These are phyloP conservation scores for Synanceia verrucosa DNA, from an alignment of 2,797 vertebrate species.

Conservation along the genomic window DNA sequence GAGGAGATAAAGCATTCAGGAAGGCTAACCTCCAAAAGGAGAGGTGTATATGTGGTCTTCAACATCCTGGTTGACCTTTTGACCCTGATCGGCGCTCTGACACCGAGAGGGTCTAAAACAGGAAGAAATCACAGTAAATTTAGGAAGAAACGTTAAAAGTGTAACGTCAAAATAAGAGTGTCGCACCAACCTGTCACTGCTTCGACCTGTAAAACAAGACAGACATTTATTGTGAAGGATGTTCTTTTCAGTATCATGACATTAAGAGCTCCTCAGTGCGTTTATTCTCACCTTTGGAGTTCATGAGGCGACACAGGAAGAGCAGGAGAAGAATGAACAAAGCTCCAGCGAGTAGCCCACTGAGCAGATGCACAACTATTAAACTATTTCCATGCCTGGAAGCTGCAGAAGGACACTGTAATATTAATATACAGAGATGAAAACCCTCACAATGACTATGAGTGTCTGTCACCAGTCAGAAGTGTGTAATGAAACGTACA, in stretches of 20 bases:
- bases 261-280: too few relatives aligned
- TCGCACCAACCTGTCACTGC: background rate
- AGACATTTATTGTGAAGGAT: background rate
- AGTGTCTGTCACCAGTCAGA: too few relatives aligned
- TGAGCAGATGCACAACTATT: background rate
- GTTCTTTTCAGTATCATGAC: too few relatives aligned
- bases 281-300: slow-evolving; percentile 15
- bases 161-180: background rate
- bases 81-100: background rate
- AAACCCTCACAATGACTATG: too few relatives aligned
- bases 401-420: background rate
- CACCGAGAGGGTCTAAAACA: background rate
- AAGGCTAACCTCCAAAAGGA: background rate
- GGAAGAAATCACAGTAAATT: background rate
- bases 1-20: background rate
- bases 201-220: background rate
- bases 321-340: background rate
- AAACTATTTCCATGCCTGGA: background rate
- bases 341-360: background rate
- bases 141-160: background rate
- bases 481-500: background rate
- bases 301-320: background rate
- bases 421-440: background rate
- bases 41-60: slow-evolving; percentile 5
- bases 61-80: background rate